Evolutionary conservation across 2,888 invertebrate genomes (phyloP).

Genomic region (Ceratothoa steindachneri): DNA sequence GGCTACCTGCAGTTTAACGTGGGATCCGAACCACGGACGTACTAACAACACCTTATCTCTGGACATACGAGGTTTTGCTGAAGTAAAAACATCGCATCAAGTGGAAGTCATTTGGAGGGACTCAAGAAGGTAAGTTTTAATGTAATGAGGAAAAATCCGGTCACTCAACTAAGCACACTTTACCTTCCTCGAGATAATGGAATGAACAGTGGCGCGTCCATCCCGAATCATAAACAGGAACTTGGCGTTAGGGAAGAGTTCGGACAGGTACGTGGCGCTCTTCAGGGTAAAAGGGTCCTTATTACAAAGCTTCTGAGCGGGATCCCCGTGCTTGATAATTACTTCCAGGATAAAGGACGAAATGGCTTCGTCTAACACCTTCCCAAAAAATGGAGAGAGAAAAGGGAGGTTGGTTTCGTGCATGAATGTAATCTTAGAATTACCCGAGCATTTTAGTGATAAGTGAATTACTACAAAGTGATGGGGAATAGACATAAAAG

Average conservation of each 20-base stretch:
- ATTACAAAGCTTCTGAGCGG: slow-evolving; percentile 92
- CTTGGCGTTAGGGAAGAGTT: slow-evolving; percentile 94
- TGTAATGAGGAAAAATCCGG: too few relatives aligned
- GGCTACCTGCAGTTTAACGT: too few relatives aligned
- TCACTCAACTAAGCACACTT: too few relatives aligned
- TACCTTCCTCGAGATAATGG: slow-evolving; percentile 92
- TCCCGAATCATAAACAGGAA: slow-evolving; percentile 98
- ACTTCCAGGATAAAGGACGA: slow-evolving; percentile 95
- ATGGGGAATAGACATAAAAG: too few relatives aligned
- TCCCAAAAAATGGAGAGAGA: slow-evolving; percentile 47
- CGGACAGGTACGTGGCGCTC: slow-evolving; percentile 89
- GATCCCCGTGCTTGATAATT: slow-evolving; percentile 91
- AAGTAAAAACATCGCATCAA: too few relatives aligned
- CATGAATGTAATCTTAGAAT: background rate
- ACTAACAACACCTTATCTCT: too few relatives aligned
- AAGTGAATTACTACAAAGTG: too few relatives aligned
- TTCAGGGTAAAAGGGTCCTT: slow-evolving; percentile 98
- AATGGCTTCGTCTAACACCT: slow-evolving; percentile 88
- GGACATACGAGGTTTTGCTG: too few relatives aligned
- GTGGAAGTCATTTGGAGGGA: too few relatives aligned
- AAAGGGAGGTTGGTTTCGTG: background rate
- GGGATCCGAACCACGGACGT: too few relatives aligned
- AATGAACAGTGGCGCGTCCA: slow-evolving; percentile 96
- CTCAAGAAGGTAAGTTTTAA: too few relatives aligned
- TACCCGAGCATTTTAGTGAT: background rate